A percentile compares a stretch with the other conserved stretches of the same genome.
These are phyloP conservation scores for Oncorhynchus clarkii DNA, from an alignment of 2,113 vertebrate genomes.

Conservation along the genomic window DNA sequence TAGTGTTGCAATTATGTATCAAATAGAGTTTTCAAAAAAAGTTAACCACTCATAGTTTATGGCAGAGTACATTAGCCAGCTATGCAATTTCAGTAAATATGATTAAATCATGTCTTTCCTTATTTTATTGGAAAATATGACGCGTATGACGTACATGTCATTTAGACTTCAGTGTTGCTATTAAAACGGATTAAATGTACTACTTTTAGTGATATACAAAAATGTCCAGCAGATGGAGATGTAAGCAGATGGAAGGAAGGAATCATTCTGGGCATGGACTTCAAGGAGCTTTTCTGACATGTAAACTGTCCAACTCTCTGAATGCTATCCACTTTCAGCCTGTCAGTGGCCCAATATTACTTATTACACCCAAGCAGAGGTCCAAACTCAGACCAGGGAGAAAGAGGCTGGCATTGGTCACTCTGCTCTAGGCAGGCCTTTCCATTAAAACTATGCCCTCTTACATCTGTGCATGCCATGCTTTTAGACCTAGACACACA, in stretches of 20 bases:
- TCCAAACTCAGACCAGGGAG: neutral
- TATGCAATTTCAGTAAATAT: neutral
- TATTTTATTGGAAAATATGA: no score
- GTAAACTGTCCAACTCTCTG: neutral
- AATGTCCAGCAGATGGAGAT: constrained; percentile 3
- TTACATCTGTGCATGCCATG: neutral
- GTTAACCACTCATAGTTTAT: no score
- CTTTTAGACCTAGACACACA: neutral
- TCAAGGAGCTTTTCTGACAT: neutral
- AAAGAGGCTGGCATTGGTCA: neutral
- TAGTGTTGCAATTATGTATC: no score
- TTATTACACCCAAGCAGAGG: neutral
- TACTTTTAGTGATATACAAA: neutral
- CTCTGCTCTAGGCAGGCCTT: neutral
- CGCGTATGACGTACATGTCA: no score
- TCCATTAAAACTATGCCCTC: neutral
- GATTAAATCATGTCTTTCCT: neutral
- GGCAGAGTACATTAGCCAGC: no score
- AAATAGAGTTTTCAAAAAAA: no score
- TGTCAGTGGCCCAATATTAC: neutral
- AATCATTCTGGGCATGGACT: neutral
- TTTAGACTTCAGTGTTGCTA: no score
- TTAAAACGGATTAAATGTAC: neutral
- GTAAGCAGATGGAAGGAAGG: neutral
- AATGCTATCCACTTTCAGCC: neutral